Conservation (phyloP, 2,888 invertebrate genomes). For the Bimastos eiseni region DNA sequence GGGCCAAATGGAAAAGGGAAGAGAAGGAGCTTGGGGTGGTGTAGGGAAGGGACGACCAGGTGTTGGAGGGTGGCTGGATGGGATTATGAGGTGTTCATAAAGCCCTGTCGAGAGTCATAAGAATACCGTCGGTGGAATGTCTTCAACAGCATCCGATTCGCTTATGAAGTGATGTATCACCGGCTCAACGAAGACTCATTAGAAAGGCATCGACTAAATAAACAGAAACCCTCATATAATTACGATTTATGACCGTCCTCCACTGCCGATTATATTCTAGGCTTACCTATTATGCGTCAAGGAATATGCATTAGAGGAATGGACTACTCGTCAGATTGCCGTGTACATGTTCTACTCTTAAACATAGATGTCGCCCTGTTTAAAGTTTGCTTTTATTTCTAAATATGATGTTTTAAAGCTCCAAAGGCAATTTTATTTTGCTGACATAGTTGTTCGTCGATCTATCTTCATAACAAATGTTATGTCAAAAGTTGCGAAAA, state of each 20-base stretch:
- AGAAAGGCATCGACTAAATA: neutral
- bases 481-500: too few species aligned
- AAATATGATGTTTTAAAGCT: too few species aligned
- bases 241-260: neutral
- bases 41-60: neutral
- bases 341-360: too few species aligned
- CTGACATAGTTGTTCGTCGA: too few species aligned
- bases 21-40: neutral
- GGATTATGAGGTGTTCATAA: conserved; percentile 4
- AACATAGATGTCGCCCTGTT: too few species aligned
- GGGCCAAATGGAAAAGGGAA: neutral
- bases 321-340: too few species aligned
- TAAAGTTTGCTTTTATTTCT: too few species aligned
- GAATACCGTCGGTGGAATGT: neutral
- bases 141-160: neutral
- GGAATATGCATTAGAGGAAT: too few species aligned
- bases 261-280: neutral
- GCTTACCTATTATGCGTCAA: neutral
- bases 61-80: neutral
- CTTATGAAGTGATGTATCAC: neutral
- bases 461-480: too few species aligned
- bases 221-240: neutral
- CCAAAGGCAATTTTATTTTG: too few species aligned
- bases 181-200: neutral
- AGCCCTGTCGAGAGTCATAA: neutral